These are phyloP conservation scores for Ectropis crepuscularia DNA, from an alignment of 2,888 invertebrate genomes.

Conservation along the genomic window DNA sequence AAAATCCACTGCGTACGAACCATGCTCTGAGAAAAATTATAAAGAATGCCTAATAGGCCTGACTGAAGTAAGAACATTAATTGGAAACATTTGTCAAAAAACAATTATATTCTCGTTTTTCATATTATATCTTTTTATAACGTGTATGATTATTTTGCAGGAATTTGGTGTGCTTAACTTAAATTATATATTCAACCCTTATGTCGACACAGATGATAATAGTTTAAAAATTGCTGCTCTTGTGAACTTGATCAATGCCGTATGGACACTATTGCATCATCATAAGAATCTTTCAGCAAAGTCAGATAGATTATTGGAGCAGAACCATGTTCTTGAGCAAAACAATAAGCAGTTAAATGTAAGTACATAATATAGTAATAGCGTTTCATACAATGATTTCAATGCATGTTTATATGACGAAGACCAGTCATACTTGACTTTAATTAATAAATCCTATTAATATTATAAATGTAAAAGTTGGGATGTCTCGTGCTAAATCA, in stretches of 20 bases:
- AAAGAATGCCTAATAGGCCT: constrained; percentile 76
- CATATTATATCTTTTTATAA: background rate
- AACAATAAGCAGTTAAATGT: constrained; percentile 74
- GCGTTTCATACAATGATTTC: no score
- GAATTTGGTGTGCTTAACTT: constrained; percentile 72
- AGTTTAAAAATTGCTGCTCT: constrained; percentile 61
- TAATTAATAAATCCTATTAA: no score
- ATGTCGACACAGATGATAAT: constrained; percentile 61
- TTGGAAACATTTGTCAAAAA: no score
- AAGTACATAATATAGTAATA: constrained; percentile 43
- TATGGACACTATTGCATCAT: constrained; percentile 69
- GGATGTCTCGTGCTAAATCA: no score
- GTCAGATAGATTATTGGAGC: constrained; percentile 61
- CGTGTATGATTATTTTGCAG: constrained; percentile 49
- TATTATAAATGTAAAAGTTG: no score
- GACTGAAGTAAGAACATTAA: constrained; percentile 59
- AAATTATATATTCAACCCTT: constrained; percentile 72
- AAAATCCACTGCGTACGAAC: constrained; percentile 72
- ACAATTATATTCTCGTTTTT: no score
- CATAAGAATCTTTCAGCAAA: constrained; percentile 67
- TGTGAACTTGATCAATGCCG: constrained; percentile 70
- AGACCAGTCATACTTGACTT: no score
- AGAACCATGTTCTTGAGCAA: constrained; percentile 69
- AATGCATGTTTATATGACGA: no score
- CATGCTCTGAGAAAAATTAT: constrained; percentile 69